Percentiles rank a stretch among this genome's conserved stretches.
phyloP scores from a whole-genome alignment of 1,140 invertebrate genomes.

The Drosophila mauritiana region DNA sequence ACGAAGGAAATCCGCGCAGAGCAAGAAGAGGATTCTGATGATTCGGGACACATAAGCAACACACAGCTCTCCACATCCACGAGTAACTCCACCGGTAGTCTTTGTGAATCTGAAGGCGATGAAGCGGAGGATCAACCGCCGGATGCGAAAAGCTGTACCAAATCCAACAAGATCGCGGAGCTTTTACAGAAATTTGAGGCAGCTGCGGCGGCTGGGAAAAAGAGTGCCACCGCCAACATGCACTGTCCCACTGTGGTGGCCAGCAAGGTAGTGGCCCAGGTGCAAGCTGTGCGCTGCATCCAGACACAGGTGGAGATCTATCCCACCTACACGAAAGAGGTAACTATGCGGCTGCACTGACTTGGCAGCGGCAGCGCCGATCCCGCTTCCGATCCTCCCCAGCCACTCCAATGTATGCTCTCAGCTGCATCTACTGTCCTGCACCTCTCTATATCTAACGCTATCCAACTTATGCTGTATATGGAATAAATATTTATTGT shows the following conservation, averaged over 20 bases:
- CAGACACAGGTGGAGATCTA: slow-evolving; percentile 81
- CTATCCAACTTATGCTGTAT: slow-evolving; percentile 46
- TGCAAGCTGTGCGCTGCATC: slow-evolving; percentile 76
- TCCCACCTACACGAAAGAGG: slow-evolving; percentile 83
- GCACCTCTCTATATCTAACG: slow-evolving; percentile 38
- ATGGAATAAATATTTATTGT: slow-evolving; percentile 65
- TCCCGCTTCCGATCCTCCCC: slow-evolving; percentile 38
- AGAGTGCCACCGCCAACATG: slow-evolving; percentile 1
- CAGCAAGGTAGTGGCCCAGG: slow-evolving; percentile 67
- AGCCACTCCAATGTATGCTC: slow-evolving; percentile 32
- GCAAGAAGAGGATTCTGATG: slow-evolving; percentile 87
- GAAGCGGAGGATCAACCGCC: slow-evolving; percentile 21
- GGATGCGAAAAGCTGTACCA: slow-evolving; percentile 23
- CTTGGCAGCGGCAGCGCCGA: slow-evolving; percentile 3
- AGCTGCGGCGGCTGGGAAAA: slow-evolving; percentile 20
- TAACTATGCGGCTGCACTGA: slow-evolving; percentile 81
- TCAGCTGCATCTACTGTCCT: slow-evolving; percentile 19
- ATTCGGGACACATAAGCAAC: slow-evolving; percentile 91
- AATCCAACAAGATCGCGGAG: slow-evolving; percentile 65
- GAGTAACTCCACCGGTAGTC: slow-evolving; percentile 64
- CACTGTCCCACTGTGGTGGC: slow-evolving; percentile 22
- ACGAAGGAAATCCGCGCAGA: slow-evolving; percentile 26
- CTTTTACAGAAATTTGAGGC: slow-evolving; percentile 75
- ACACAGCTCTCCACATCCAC: slow-evolving; percentile 60
- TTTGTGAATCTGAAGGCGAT: slow-evolving; percentile 68